A percentile compares a stretch with the other conserved stretches of the same genome.
Evolutionary conservation across 2,113 vertebrate species (phyloP).

Genomic region (Struthio camelus): DNA sequence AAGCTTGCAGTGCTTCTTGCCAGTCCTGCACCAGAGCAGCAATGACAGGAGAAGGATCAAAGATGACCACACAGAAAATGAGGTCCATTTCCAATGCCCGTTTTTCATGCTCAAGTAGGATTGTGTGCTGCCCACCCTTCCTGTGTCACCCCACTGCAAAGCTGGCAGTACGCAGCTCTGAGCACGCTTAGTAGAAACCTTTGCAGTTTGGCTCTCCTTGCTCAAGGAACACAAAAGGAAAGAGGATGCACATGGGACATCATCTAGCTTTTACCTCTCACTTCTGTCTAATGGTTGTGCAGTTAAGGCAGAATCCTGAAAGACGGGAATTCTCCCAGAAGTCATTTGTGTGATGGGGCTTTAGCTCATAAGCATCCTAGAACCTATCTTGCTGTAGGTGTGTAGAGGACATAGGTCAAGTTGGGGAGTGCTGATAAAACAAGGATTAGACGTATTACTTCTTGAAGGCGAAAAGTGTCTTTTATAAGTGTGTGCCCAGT

Average conservation of each 20-base stretch:
- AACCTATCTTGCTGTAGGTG: background rate
- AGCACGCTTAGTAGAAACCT: background rate
- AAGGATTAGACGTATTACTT: accelerated
- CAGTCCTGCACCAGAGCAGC: background rate
- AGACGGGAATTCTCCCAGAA: background rate
- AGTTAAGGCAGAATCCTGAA: background rate
- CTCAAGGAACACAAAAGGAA: background rate
- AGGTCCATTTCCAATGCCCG: background rate
- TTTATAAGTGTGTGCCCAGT: background rate
- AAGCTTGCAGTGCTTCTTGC: background rate
- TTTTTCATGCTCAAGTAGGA: background rate
- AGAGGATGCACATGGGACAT: accelerated
- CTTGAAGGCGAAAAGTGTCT: background rate
- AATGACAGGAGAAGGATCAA: background rate
- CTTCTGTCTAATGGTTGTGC: background rate
- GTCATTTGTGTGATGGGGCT: background rate
- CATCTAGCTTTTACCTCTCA: background rate
- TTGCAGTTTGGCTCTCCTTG: background rate
- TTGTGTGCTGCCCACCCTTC: background rate
- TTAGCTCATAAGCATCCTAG: background rate
- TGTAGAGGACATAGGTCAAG: background rate
- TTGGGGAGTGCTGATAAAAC: background rate
- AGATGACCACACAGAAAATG: accelerated
- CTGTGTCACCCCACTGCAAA: background rate
- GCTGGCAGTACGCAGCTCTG: background rate